Evolutionary conservation across 2,888 invertebrate genomes (phyloP).

Genomic region (Agrilus biguttatus): DNA sequence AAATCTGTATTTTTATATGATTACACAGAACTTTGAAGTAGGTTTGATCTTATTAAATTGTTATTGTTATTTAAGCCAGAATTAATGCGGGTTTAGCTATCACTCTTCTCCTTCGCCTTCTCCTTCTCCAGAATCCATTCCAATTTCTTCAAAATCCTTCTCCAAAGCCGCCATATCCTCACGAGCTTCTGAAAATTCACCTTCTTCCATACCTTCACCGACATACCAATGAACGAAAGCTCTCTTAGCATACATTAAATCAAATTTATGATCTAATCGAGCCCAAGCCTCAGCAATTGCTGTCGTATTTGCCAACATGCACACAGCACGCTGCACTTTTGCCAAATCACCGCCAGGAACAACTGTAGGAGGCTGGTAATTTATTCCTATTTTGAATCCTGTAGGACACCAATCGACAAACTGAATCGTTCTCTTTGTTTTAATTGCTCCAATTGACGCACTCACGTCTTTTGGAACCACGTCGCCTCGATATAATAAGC

Average conservation of each 20-base stretch:
- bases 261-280: constrained; percentile 51
- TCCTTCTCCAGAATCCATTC: constrained; percentile 42
- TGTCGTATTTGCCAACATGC: constrained; percentile 54
- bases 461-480: no score
- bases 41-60: no score
- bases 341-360: constrained; percentile 39
- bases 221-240: constrained; percentile 67
- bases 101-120: constrained; percentile 28
- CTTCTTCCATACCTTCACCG: constrained; percentile 67
- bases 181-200: constrained; percentile 63
- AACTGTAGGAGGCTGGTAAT: constrained; percentile 35
- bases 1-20: not conserved
- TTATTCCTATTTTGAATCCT: constrained; percentile 32
- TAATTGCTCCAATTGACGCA: no score
- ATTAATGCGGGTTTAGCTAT: not conserved
- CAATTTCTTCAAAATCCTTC: constrained; percentile 57
- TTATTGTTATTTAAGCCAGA: no score
- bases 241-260: constrained; percentile 53
- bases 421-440: no score
- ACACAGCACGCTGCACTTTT: constrained; percentile 47
- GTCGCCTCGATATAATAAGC: no score
- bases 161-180: constrained; percentile 59
- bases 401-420: constrained; percentile 29
- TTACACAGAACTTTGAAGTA: not conserved
- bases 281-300: constrained; percentile 56